Evolutionary conservation across 2,888 invertebrate genomes (phyloP).

Genomic region (Ochropacha duplaris): DNA sequence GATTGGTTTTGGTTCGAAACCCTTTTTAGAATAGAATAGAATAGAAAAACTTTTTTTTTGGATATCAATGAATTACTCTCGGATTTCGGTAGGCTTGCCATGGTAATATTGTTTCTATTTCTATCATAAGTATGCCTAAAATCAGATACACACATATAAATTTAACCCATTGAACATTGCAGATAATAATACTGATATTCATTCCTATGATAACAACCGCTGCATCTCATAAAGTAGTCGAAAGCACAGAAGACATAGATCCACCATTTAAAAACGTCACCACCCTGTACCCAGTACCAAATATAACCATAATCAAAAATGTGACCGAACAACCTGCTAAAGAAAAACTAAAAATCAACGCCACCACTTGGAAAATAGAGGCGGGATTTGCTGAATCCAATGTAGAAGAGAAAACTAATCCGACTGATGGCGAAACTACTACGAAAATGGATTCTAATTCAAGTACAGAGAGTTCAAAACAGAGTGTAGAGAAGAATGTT

Average conservation of each 20-base stretch:
- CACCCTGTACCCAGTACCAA: conserved; percentile 56
- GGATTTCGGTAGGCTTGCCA: too few relatives aligned
- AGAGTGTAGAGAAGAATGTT: conserved; percentile 24
- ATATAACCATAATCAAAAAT: conserved; percentile 22
- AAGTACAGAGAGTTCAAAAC: conserved; percentile 8
- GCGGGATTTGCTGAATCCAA: conserved; percentile 46
- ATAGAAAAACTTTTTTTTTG: too few relatives aligned
- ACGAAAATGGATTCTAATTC: conserved; percentile 20
- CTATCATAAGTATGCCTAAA: too few relatives aligned
- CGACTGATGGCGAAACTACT: conserved; percentile 22
- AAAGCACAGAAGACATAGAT: conserved; percentile 39
- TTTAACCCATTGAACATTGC: too few relatives aligned
- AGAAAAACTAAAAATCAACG: conserved; percentile 12
- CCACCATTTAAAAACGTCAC: conserved; percentile 49
- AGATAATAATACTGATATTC: conserved; percentile 45
- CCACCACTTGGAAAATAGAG: conserved; percentile 58
- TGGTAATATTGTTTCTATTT: too few relatives aligned
- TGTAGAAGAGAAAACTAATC: conserved; percentile 27
- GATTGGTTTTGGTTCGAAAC: too few relatives aligned
- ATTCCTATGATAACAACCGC: conserved; percentile 28
- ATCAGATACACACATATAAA: too few relatives aligned
- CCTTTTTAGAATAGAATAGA: too few relatives aligned
- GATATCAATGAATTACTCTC: too few relatives aligned
- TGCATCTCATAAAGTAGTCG: conserved; percentile 34
- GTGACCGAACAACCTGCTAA: neutral